Percentiles rank a stretch among this genome's conserved stretches.
Evolutionary conservation across 2,888 invertebrate species (phyloP).

Genomic region (Clunio marinus): DNA sequence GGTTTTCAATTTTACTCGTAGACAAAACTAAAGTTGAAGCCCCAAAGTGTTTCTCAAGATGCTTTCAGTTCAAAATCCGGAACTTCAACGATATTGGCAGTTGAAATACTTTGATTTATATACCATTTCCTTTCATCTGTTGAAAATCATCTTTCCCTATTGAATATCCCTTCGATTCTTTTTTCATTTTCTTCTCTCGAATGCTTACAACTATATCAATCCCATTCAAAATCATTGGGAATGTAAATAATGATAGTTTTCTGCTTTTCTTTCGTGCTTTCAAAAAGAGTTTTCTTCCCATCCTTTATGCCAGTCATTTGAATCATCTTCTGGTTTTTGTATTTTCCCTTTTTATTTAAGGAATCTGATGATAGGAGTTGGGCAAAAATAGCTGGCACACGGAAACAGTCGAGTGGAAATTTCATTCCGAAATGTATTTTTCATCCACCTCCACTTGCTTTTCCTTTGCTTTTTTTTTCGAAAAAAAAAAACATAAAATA

Average conservation of each 20-base stretch:
- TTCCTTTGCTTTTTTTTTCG: too few species aligned
- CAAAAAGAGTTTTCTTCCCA: background rate
- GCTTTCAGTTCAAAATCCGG: background rate
- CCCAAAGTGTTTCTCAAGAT: too few species aligned
- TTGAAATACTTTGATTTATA: conserved; percentile 22
- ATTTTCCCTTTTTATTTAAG: background rate
- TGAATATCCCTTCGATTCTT: background rate
- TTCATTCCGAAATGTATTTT: background rate
- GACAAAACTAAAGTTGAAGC: background rate
- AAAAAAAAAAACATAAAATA: too few species aligned
- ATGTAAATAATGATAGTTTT: conserved; percentile 39
- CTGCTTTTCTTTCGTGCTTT: background rate
- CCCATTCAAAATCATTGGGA: conserved; percentile 17
- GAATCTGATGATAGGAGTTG: background rate
- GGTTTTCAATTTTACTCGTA: too few species aligned
- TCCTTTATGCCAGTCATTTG: conserved; percentile 36
- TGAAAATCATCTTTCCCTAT: conserved; percentile 32
- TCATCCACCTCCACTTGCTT: conserved; percentile 16
- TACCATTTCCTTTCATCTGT: conserved; percentile 27
- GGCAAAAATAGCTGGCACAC: conserved; percentile 7
- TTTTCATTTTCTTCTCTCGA: background rate
- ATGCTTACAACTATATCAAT: conserved; percentile 22
- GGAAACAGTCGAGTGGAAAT: conserved; percentile 12
- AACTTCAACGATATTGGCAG: background rate
- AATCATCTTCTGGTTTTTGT: background rate